Base-by-base conservation (phyloP, 2,113 vertebrate genomes). In the Chascanopsetta lugubris region DNA sequence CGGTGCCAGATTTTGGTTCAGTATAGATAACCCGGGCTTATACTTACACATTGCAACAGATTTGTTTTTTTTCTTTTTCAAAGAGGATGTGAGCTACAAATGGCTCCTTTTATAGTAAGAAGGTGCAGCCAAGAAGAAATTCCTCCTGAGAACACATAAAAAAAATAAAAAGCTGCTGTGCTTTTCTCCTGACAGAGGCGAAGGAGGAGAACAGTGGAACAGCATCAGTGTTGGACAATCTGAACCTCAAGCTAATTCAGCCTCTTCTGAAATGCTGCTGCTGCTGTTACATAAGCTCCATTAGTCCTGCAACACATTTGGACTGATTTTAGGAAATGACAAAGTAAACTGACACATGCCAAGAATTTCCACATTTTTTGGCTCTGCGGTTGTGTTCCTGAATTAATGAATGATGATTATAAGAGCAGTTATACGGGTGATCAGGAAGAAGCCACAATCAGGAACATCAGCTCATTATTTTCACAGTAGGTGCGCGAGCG, bases 121-220 rank as follows among this genome's bases (percentile, higher is more conserved):
- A 42, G 47, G 56, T 48, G 61, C 32, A 67, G 62, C 42, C 57
- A 49, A 66, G 65, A 65, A 66, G 60, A 27, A 46, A 36, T 49
- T 58, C 68, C 15, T 54, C 25, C 57, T 42, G 8, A 71, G 76
- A 73, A 61, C 49, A 66, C 30, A 84, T 62, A 4, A 43, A 70
- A 80, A 82, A 81, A 4, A 43, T 67, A 80, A 82, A 81, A 75
- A 46, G 11, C 45, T 36, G 62, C 48, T 66, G 56, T 61, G 66
- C n/a, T n/a, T n/a, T n/a, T n/a, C n/a, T n/a, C n/a, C n/a, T 36
- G 55, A 79, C 65, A 80, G 61, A 30, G 45, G 69, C 45, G 76
- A 72, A 79, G 69, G 54, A 77, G 66, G 79, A 86, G 50, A 89
- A 90, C 90, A 82, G 89, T 85, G 82, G 69, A 88, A 88, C 75